These are phyloP conservation scores for Hyperoplus immaculatus DNA, from an alignment of 2,797 vertebrate genomes.

Conservation along the genomic window DNA sequence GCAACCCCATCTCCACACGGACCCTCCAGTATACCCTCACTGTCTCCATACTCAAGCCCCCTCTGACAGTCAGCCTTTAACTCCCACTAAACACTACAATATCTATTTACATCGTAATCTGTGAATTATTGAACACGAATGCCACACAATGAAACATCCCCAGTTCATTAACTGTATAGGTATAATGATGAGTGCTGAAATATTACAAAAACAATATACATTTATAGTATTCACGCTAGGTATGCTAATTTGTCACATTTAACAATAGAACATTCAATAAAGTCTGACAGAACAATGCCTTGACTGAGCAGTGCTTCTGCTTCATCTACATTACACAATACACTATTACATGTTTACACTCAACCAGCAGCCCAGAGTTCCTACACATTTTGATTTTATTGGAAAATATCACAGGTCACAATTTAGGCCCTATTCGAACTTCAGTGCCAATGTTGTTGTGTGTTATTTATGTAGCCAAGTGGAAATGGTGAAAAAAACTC, in stretches of 20 bases:
- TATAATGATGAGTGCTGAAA: neutral
- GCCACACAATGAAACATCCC: neutral
- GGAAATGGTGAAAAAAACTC: too few relatives aligned
- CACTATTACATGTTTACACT: neutral
- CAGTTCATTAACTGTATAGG: neutral
- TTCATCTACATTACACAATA: neutral
- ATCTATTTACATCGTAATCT: constrained; percentile 19
- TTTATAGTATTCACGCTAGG: too few relatives aligned
- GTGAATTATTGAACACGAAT: constrained; percentile 11
- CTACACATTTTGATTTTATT: neutral
- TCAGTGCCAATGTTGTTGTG: neutral
- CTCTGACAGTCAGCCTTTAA: constrained; percentile 31
- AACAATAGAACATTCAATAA: neutral
- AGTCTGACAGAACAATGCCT: neutral
- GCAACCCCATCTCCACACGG: constrained; percentile 55
- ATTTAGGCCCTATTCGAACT: neutral
- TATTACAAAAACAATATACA: neutral
- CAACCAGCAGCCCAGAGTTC: neutral
- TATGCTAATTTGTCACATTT: neutral
- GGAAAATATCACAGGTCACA: neutral
- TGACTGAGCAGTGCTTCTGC: neutral
- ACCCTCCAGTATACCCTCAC: constrained; percentile 54
- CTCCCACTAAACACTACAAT: constrained; percentile 30
- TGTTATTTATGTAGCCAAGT: neutral
- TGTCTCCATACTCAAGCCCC: constrained; percentile 55